Base-by-base conservation (phyloP, 30 jellyfish, hydroid and myxozoan species). In the Pelagia noctiluca region DNA sequence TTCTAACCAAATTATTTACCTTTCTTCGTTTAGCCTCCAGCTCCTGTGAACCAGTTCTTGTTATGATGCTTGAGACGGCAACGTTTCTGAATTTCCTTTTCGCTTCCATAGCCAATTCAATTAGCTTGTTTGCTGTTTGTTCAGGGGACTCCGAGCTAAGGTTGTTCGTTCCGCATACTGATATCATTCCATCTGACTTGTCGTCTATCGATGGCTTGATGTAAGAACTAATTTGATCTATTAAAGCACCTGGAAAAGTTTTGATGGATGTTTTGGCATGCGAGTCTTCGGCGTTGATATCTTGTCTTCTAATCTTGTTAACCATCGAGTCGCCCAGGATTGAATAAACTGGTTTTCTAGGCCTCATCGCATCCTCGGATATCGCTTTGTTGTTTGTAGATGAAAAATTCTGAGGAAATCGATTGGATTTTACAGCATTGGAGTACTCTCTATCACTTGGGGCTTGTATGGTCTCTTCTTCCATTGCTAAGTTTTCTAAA, bases 361-460 rank as follows among this genome's bases (percentile, higher is more conserved):
- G 57, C 57, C 57, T 42, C 57, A 8, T 42, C 16, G 16, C 12
- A 16, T 52, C 68, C 21, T 52, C 68, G 2, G 68, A 52, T 10
- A 19, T 52, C 21, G 68, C 21, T 4, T 52, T 52, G 68, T 30
- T 52, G 68, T 52, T 52, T 52, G 68, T 30, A 10, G 68, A 25
- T 30, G 30, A 19, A 52, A 19, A 52, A 3, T 52, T 52, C 28
- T 52, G 68, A 52, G 26, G 68, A 3, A 52, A 52, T 5, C 68
- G 30, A 25, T 19, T 3, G 21, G 68, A 8, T 52, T 19, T 52
- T 52, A 3, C 68, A 3, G 68, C 68, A 52, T 8, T 30, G 16
- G 68, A 52, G 26, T 52, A 52, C 68, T 19, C 68, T 52, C 68
- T 52, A 30, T 52, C 28, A 52, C 12, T 52, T 52, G 2, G 68